Conservation (phyloP, 2,888 invertebrate species). For the Choreutis nemorana region DNA sequence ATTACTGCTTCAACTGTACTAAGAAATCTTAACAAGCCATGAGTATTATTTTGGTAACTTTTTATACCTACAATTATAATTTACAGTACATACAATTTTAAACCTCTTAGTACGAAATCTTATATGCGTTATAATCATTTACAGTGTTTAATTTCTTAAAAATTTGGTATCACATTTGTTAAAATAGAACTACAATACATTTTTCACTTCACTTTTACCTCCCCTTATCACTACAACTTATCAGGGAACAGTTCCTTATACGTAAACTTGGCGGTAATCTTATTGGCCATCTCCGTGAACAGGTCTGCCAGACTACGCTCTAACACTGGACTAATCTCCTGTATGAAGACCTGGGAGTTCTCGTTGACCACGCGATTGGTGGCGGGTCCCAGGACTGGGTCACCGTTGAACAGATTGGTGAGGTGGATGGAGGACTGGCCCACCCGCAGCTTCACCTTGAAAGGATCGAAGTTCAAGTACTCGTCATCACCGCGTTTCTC, state of each 20-base stretch:
- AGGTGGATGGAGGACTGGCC: conserved; percentile 68
- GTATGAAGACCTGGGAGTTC: conserved; percentile 71
- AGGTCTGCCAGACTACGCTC: conserved; percentile 70
- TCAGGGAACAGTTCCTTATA: conserved; percentile 75
- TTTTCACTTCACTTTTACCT: too few relatives aligned
- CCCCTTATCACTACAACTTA: conserved; percentile 9
- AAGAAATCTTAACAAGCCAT: too few relatives aligned
- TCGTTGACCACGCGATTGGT: conserved; percentile 74
- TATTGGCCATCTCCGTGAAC: conserved; percentile 75
- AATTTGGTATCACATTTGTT: too few relatives aligned
- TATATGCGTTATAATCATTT: too few relatives aligned
- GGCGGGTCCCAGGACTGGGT: conserved; percentile 70
- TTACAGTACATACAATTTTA: too few relatives aligned
- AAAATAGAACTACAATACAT: too few relatives aligned
- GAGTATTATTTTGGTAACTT: too few relatives aligned
- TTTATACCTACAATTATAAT: too few relatives aligned
- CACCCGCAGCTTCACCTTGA: conserved; percentile 68
- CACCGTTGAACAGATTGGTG: conserved; percentile 73
- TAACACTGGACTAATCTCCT: conserved; percentile 72
- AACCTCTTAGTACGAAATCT: too few relatives aligned
- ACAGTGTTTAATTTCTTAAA: too few relatives aligned
- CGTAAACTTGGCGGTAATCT: conserved; percentile 72
- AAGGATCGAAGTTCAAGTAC: conserved; percentile 70
- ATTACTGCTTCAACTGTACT: too few relatives aligned
- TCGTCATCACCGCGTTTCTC: conserved; percentile 63